Evolutionary conservation across 2,113 vertebrate species (phyloP), one percentile per base, ranked within the genome.

Genomic region (Smithornis capensis): DNA sequence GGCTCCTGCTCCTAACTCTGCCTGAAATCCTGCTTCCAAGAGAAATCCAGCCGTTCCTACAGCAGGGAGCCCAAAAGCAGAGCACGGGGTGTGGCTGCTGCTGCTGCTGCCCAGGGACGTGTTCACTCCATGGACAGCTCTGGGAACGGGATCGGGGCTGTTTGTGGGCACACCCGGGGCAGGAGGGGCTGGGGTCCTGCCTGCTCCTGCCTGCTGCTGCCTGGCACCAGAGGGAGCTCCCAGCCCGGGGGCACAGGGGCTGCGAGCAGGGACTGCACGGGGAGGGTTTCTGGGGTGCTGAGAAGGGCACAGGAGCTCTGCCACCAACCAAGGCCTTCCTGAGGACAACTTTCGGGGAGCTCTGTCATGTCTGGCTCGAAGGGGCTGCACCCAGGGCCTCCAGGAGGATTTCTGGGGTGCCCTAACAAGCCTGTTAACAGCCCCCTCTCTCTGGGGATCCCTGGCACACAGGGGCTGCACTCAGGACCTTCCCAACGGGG

Each of bases 1-100:
- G 35, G 63, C 74, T 24, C n/a, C 31, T n/a, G 28, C 49, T 49
- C 92, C 87, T 87, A 56, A 49, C 27, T 7, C 77, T 82, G 91
- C 78, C 94, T 90, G 86, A 71, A 74, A 81, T 42, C 38, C 86
- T 91, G 73, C 6, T 28, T 23, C 53, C 40, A 31, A 76, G 56
- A 82, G 69, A 84, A 88, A 92, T n/a, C 65, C 87, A 53, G 70
- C 87, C 13, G 28, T 29, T 90, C 92, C 93, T 40, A 44, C 52
- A 40, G 89, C 23, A 76, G 71, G 74, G 37, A 73, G 28, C 77
- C 78, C 78, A 40, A 55, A 47, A 35, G 55, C 87, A 82, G n/a
- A 60, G 69, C 78, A 75, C 47, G 22, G 55, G 0, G 24, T 22
- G 45, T 40, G 42, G 64, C 87, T 37, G 79, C 79, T 70, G 86